Percentiles rank a stretch among this genome's conserved stretches.
phyloP scores from a whole-genome alignment of 2,797 vertebrate species.

The Sylvia borin region DNA sequence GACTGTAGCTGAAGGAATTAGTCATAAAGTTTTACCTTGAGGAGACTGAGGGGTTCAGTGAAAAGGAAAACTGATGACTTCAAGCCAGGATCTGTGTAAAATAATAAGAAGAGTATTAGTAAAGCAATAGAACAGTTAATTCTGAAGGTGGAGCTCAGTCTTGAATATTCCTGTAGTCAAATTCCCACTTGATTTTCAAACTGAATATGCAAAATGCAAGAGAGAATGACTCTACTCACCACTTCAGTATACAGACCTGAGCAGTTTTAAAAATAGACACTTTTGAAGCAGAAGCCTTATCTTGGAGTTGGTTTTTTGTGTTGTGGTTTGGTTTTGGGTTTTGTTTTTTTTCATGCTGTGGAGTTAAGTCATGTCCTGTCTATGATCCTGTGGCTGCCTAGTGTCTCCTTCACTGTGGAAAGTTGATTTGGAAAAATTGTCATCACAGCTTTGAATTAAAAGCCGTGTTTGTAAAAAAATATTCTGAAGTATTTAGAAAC shows the following conservation, averaged over 20 bases:
- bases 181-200: not conserved
- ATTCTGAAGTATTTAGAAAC: not conserved
- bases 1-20: constrained; percentile 25
- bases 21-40: constrained; percentile 10
- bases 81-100: not conserved
- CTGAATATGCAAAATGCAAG: not conserved
- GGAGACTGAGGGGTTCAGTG: not conserved
- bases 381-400: not conserved
- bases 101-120: not conserved
- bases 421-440: not conserved
- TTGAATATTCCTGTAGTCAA: not conserved
- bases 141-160: not conserved
- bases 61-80: not conserved
- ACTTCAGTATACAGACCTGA: not conserved
- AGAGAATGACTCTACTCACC: not conserved
- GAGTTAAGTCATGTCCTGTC: not conserved
- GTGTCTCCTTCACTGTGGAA: not conserved
- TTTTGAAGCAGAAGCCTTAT: not conserved
- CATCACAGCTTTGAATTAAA: not conserved
- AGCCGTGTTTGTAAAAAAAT: not conserved
- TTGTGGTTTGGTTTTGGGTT: not conserved
- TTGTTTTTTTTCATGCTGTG: not conserved
- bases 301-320: not conserved
- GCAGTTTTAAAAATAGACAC: not conserved
- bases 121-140: not conserved